Evolutionary conservation across 2,113 vertebrate species (phyloP), one percentile per base, ranked within the genome.

Genomic region (Dasyornis broadbenti): DNA sequence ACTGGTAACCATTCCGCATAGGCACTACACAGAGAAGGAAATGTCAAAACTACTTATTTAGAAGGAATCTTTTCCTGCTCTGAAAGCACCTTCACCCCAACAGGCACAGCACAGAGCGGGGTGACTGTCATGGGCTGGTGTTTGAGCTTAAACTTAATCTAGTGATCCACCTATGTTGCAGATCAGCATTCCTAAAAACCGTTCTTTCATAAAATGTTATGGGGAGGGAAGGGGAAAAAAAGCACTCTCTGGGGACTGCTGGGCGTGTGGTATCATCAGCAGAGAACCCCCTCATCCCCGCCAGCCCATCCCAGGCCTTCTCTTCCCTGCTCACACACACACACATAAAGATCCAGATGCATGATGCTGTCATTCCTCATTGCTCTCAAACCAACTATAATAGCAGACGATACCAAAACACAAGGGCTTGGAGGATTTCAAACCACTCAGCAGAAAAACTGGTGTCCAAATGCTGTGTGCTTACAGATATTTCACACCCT

Each of bases 161-260:
- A 19, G 35, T 61, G 47, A 35, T 61, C n/a, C 15, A 61, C 47
- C 26, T 61, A 16, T 0, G 1, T 1, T 21, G 8, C 3, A 61
- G 21, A 42, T 22, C n/a, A 69, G 42, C 54, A 23, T 54, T 54
- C n/a, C 54, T 54, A 54, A 54, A 69, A 54, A 47, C 15, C 21
- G 21, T 69, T 61, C 54, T 61, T 9, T 61, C 21, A 40, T 10
- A 15, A 16, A 40, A 35, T 2, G 10, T 27, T 35, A 54, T 6
- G 13, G 30, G 17, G 10, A 54, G 21, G 16, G 26, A 75, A 54
- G 42, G 5, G 30, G n/a, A 1, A 33, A 61, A 52, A 47, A 40
- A 47, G 21, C 14, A 49, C 35, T 69, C 8, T 6, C n/a, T 49
- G 47, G 33, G 52, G n/a, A 68, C 20, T 20, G 30, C 45, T 76